These are phyloP conservation scores for Plemyria rubiginata DNA, from an alignment of 2,888 invertebrate genomes.

Conservation along the genomic window DNA sequence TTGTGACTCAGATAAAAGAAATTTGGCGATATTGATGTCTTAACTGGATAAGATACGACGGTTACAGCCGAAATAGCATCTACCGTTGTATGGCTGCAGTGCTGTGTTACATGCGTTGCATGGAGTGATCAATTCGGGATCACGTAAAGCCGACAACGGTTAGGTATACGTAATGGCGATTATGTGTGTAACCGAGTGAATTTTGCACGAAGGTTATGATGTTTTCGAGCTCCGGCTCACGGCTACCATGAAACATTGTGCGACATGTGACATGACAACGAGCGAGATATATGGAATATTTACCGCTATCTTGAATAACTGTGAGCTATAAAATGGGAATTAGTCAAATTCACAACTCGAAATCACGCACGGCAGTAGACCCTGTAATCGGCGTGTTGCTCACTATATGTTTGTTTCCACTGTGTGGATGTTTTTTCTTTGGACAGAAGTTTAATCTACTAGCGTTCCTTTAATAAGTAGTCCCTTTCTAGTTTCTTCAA, in stretches of 20 bases:
- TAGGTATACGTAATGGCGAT: slow-evolving; percentile 46
- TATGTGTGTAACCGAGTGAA: slow-evolving; percentile 38
- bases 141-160: slow-evolving; percentile 40
- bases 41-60: slow-evolving; percentile 28
- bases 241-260: slow-evolving; percentile 40
- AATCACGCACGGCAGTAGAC: slow-evolving; percentile 54
- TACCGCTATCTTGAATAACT: slow-evolving; percentile 61
- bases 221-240: slow-evolving; percentile 52
- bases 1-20: slow-evolving; percentile 27
- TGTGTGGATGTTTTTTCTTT: slow-evolving; percentile 15
- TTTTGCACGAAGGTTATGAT: slow-evolving; percentile 41
- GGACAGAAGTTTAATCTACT: neutral
- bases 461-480: neutral
- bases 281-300: slow-evolving; percentile 51
- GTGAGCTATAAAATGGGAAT: slow-evolving; percentile 56
- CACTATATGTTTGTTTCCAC: slow-evolving; percentile 27
- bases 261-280: slow-evolving; percentile 49
- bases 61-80: slow-evolving; percentile 26
- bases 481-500: neutral
- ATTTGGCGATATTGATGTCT: slow-evolving; percentile 35
- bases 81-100: slow-evolving; percentile 32
- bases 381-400: slow-evolving; percentile 46
- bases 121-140: slow-evolving; percentile 45
- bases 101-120: slow-evolving; percentile 42
- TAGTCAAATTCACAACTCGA: slow-evolving; percentile 58